Evolutionary conservation across 2,888 invertebrate species (phyloP), one percentile per base, ranked within the genome.

Genomic region (Serrognathus titanus): DNA sequence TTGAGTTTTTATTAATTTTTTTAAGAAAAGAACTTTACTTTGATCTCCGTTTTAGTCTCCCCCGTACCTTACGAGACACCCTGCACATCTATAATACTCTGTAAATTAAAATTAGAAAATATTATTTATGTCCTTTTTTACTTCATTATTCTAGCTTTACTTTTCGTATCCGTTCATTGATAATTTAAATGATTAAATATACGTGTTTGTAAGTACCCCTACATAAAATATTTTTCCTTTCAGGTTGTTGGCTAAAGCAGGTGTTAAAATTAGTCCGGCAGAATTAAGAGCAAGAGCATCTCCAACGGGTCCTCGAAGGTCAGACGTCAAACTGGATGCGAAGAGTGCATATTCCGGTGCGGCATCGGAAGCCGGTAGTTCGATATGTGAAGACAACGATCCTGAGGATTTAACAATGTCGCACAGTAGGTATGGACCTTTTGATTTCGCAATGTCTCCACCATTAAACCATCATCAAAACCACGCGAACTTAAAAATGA

Each of bases 281-380:
- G 92, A 93, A 72, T 76, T 93, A 16, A 80, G 92, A 38, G 92
- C 93, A 0, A 82, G 93, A 31, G 92, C 92, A 0, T 93, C 93
- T 0, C 92, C 93, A 1, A 93, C 93, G 1, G 92, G 92, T 3
- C 89, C 90, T 2, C 81, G 88, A 10, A 82, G 89, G 46, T 87
- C 87, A 7, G 90, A 90, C 72, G 85, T 89, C 67, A 87, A 91
- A 71, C 76, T 92, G 63, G 92, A 92, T 70, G 83, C 90, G 35
- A 88, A 91, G n/a, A 78, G 83, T 58, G 81, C 80, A 5, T 80
- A 79, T 69, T 85, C 85, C 0, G 88, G 88, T 1, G 87, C 87
- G 4, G 78, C 80, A 0, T 87, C 87, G 2, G 89, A 88, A 75
- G 86, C 84, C 59, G 83, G 83, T 24, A 88, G 88, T 74, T 88